Base-by-base conservation (phyloP, 2,797 vertebrate species). In the Rhinella marina region DNA sequence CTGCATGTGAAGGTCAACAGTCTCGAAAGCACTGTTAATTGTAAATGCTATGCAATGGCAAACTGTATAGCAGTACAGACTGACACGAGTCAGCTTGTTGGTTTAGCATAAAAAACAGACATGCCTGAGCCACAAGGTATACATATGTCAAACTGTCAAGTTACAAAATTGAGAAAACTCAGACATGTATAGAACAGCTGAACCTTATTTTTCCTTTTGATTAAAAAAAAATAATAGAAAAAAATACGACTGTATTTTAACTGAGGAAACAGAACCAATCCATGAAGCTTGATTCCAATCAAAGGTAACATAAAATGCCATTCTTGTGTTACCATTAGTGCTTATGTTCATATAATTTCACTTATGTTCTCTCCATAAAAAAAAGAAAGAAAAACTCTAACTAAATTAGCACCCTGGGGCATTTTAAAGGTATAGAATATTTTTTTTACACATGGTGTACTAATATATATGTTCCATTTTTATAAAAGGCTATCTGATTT, bases 21-120 rank as follows among this genome's bases (percentile, higher is more conserved):
- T 90, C 86, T 89, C 91, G 92, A 92, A 89, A 91, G 91, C 93
- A 91, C 92, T 93, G 92, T 94, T 94, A 94, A 93, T 94, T 93
- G 94, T 91, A 66, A 68, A 61, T 88, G 21, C 54, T 81, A n/a
- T 41, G 62, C 57, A 57, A 41, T 81, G 25, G 79, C 64, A 86
- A 89, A 85, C 52, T 79, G 76, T 81, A 94, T 76, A 91, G 92
- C 91, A 93, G 93, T 91, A 90, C 87, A 91, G 80, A 90, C 68
- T 76, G 92, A 93, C 92, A 93, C 91, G 6, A 92, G 93, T 92
- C 93, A 92, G 93, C 92, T 92, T 92, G 93, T 93, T 94, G 93
- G 90, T 92, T 95, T 95, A 95, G 93, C 94, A 95, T 95, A 93
- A 93, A 94, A 94, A 94, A 94, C 94, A 95, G 94, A 93, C 94